A percentile compares a stretch with the other conserved stretches of the same genome.
Evolutionary conservation across 1,140 invertebrate genomes (phyloP).

Genomic region (Pseudomyrmex flavicornis): DNA sequence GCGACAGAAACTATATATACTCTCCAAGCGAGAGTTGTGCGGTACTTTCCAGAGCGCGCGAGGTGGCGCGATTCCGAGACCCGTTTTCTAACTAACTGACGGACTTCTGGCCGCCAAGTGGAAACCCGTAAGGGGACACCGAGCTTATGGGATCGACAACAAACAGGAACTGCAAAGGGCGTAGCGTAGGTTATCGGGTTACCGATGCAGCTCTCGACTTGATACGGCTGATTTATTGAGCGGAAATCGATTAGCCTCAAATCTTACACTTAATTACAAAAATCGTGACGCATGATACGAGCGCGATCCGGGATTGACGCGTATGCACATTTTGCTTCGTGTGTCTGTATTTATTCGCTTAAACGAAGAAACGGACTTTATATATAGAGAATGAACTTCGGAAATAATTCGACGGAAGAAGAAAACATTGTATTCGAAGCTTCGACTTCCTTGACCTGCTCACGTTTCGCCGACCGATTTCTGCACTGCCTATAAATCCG

Average conservation of each 20-base stretch:
- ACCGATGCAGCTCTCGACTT: constrained; percentile 37
- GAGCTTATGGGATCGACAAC: constrained; percentile 63
- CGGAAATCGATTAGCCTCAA: constrained; percentile 71
- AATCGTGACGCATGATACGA: constrained; percentile 30
- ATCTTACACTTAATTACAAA: constrained; percentile 66
- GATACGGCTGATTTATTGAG: constrained; percentile 63
- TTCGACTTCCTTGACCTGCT: background rate
- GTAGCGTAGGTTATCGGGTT: constrained; percentile 59
- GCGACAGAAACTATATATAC: constrained; percentile 43
- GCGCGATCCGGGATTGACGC: background rate
- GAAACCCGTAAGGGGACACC: constrained; percentile 64
- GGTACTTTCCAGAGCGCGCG: constrained; percentile 4
- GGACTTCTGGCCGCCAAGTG: constrained; percentile 67
- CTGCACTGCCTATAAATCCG: constrained; percentile 65
- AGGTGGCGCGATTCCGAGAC: background rate
- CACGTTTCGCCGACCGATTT: constrained; percentile 31
- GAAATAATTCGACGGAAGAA: background rate
- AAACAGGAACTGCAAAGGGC: constrained; percentile 73
- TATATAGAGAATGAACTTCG: too few relatives aligned
- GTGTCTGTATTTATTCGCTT: too few relatives aligned
- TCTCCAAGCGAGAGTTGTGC: background rate
- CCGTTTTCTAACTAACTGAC: constrained; percentile 49
- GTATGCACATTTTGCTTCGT: too few relatives aligned
- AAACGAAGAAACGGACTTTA: background rate
- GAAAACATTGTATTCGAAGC: background rate